phyloP scores from a whole-genome alignment of 2,888 invertebrate genomes.

The Orgyia antiqua region DNA sequence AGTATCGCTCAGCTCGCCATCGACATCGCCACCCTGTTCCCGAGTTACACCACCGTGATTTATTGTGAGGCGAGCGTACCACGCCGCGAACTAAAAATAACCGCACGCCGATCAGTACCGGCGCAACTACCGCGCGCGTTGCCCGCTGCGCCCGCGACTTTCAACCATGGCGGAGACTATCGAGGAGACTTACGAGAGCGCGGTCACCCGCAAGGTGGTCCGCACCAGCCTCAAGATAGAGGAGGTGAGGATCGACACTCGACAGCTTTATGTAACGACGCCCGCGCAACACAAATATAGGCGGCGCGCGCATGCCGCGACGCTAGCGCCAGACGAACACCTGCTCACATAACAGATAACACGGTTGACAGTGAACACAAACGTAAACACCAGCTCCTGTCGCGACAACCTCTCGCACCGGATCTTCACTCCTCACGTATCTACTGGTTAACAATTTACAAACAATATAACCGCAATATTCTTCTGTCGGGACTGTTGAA shows the following conservation, averaged over 20 bases:
- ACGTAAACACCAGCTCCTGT: constrained; percentile 55
- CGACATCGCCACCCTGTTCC: constrained; percentile 40
- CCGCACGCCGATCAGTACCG: constrained; percentile 66
- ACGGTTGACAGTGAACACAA: constrained; percentile 69
- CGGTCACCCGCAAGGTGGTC: constrained; percentile 83
- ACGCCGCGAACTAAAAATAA: constrained; percentile 71
- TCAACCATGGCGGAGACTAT: constrained; percentile 82
- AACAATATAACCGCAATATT: constrained; percentile 23
- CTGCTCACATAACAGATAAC: constrained; percentile 72
- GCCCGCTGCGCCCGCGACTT: constrained; percentile 68
- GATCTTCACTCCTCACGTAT: constrained; percentile 20
- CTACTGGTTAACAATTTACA: constrained; percentile 9
- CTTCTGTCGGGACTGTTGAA: constrained; percentile 14
- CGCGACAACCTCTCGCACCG: constrained; percentile 21
- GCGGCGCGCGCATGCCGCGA: constrained; percentile 42
- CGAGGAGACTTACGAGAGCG: constrained; percentile 83
- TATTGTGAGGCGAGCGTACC: constrained; percentile 37
- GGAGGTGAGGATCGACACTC: constrained; percentile 80
- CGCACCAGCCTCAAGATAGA: constrained; percentile 84
- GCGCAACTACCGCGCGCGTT: constrained; percentile 69
- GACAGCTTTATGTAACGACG: constrained; percentile 63
- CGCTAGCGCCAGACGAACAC: constrained; percentile 43
- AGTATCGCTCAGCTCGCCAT: constrained; percentile 28
- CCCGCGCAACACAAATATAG: constrained; percentile 63
- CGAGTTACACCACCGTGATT: constrained; percentile 26